Evolutionary conservation across 2,888 invertebrate genomes (phyloP).

Genomic region (Eremobia ochroleuca): DNA sequence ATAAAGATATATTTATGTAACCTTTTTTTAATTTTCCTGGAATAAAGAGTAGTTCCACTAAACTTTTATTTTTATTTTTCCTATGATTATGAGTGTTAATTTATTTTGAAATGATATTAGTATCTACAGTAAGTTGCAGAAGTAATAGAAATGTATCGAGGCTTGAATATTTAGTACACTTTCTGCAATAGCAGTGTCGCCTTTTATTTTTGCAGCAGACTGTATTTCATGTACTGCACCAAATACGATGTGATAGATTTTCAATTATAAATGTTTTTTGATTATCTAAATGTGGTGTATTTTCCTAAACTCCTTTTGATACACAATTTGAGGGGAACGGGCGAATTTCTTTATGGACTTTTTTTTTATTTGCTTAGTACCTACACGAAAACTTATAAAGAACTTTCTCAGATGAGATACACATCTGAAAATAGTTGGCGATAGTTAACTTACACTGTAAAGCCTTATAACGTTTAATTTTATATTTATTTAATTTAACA

Average conservation of each 20-base stretch:
- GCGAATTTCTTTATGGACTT: constrained; percentile 24
- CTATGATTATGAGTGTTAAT: background rate
- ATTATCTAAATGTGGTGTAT: constrained; percentile 63
- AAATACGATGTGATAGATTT: constrained; percentile 51
- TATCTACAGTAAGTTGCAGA: constrained; percentile 61
- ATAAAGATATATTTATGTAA: background rate
- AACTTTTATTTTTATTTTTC: constrained; percentile 2
- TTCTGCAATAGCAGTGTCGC: constrained; percentile 35
- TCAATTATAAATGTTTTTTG: constrained; percentile 52
- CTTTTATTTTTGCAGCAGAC: constrained; percentile 55
- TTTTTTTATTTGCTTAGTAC: constrained; percentile 8
- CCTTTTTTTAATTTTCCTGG: rapidly evolving
- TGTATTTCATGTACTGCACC: constrained; percentile 60
- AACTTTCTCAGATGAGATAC: too few relatives aligned
- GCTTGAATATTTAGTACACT: constrained; percentile 21
- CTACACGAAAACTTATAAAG: background rate
- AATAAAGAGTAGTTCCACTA: constrained; percentile 39
- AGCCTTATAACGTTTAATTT: too few relatives aligned
- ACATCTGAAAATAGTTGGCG: background rate
- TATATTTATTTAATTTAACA: background rate
- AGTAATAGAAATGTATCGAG: constrained; percentile 33
- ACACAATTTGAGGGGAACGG: constrained; percentile 54
- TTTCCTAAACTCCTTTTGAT: constrained; percentile 45
- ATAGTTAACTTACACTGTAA: background rate
- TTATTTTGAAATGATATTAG: constrained; percentile 7